Base-by-base conservation (phyloP, 2,888 invertebrate genomes). In the Stenotaenia linearis region DNA sequence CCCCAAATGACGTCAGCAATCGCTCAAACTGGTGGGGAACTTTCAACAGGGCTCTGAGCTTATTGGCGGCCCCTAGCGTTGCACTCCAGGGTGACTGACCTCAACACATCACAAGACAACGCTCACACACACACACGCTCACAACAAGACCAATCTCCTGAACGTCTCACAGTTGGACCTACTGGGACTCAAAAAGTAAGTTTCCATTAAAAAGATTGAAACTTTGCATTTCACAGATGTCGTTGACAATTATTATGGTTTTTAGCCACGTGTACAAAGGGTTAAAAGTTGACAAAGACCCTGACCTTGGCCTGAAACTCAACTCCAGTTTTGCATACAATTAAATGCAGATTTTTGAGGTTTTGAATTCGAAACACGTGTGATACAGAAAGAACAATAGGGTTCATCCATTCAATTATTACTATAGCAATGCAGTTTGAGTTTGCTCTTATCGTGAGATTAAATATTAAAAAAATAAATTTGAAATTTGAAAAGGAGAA, bases 1-100 rank as follows among this genome's bases (percentile, higher is more conserved):
- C 69, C 69, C 69, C 69, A 28, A 69, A 69, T 69, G 69, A 69
- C 69, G 69, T 69, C 69, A 69, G 69, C 69, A 69, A 69, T 69
- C 69, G 69, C 69, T 69, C 69, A 69, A 69, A 23, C 69, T 10
- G 4, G 69, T 28, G 69, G 69, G 50, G 50, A 50, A n/a, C 69
- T 28, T 69, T 28, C 69, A 69, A 69, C 25, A 12, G 69, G 69
- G 69, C n/a, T 28, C 28, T 12, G 28, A 10, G 69, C 25, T 69
- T 69, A 7, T 69, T 28, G 69, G 69, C 69, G 69, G 69, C 69
- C 69, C 69, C 69, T 69, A 28, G 69, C 69, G 69, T 69, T 23
- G 69, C 28, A 15, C 25, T 69, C 25, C 12, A 23, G 69, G 69
- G 69, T 69, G 69, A 69, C 25, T 69, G 69, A 69, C 69, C 69